Conservation (phyloP, 2,113 vertebrate species). For the Nesoenas mayeri region DNA sequence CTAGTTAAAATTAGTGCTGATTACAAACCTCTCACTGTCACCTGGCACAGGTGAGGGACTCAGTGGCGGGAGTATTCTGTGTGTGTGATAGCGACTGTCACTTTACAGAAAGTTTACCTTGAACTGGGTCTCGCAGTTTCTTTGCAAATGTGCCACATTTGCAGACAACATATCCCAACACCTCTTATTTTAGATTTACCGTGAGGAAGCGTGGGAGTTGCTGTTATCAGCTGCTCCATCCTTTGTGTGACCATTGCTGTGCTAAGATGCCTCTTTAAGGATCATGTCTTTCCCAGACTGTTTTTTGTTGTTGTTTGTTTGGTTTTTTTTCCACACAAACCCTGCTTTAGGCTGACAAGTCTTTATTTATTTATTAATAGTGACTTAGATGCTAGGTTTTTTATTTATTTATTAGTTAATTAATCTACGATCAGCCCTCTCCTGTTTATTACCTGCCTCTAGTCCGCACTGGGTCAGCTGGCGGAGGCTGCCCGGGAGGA, state of each 20-base stretch:
- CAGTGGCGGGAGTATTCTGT: background rate
- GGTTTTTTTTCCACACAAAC: background rate
- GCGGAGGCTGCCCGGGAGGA: background rate
- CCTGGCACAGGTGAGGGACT: background rate
- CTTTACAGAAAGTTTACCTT: background rate
- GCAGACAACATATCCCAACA: no score
- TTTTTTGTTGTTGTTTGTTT: background rate
- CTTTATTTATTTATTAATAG: fast-evolving
- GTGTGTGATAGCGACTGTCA: fast-evolving
- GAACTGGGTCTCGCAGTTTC: background rate
- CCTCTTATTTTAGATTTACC: no score
- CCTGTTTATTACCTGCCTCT: background rate
- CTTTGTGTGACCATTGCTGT: background rate
- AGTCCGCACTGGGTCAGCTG: fast-evolving
- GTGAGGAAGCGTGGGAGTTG: background rate
- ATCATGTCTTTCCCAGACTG: background rate
- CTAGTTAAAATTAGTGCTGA: background rate
- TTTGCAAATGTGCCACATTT: background rate
- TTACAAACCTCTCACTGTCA: background rate
- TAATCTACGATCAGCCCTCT: background rate
- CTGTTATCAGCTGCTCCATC: background rate
- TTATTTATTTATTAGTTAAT: background rate
- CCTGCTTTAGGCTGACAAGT: background rate
- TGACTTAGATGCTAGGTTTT: background rate
- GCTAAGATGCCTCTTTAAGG: background rate